Evolutionary conservation across 2,888 invertebrate genomes (phyloP).

Genomic region (Syritta pipiens): DNA sequence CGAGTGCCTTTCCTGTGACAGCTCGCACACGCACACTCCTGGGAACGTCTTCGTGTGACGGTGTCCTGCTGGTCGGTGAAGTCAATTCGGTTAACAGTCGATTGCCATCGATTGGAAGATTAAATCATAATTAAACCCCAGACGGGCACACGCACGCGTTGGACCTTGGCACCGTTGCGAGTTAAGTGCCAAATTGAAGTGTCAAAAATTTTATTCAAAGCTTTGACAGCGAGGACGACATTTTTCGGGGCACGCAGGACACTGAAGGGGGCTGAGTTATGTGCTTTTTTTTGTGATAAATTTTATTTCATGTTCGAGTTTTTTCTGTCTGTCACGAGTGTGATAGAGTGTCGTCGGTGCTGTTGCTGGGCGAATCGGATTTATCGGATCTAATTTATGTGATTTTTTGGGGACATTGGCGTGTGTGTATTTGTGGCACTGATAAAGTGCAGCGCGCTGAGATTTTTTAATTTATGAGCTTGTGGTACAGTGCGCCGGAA

Average conservation of each 20-base stretch:
- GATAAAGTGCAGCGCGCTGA: slow-evolving; percentile 47
- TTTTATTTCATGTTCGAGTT: slow-evolving; percentile 33
- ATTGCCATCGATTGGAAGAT: slow-evolving; percentile 27
- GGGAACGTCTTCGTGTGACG: not conserved
- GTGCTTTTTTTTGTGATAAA: slow-evolving; percentile 38
- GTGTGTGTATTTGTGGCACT: too few relatives aligned
- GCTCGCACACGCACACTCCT: not conserved
- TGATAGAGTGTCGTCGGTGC: slow-evolving; percentile 6
- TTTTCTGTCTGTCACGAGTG: not conserved
- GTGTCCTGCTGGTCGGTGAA: not conserved
- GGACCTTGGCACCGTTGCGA: not conserved
- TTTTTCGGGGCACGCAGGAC: not conserved
- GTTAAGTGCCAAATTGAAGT: slow-evolving; percentile 47
- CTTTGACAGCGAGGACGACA: slow-evolving; percentile 5
- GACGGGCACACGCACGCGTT: too few relatives aligned
- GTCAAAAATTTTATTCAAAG: slow-evolving; percentile 45
- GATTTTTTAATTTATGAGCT: slow-evolving; percentile 47
- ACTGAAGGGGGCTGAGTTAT: slow-evolving; percentile 29
- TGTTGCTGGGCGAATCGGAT: slow-evolving; percentile 10
- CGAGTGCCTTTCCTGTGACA: not conserved
- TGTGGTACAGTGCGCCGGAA: slow-evolving; percentile 24
- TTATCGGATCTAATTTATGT: slow-evolving; percentile 56
- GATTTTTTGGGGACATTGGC: slow-evolving; percentile 6
- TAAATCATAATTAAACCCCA: slow-evolving; percentile 34
- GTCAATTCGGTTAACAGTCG: slow-evolving; percentile 30